Base-by-base conservation (phyloP, 2,888 invertebrate species). In the Cantharis nigra region DNA sequence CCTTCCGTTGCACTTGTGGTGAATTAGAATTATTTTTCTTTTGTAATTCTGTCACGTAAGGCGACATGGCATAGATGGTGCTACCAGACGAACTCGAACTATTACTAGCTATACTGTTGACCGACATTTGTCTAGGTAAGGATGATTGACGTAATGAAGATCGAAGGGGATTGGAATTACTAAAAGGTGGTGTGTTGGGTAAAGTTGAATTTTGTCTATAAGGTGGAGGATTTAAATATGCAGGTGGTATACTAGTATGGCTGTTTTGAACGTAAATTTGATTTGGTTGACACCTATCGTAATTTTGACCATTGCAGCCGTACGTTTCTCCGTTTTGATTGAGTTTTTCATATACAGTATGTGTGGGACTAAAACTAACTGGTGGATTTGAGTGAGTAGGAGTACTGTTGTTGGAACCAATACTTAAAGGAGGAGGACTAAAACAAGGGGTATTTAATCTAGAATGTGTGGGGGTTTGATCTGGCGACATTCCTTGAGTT, bases 1-100 rank as follows among this genome's bases (percentile, higher is more conserved):
- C 93, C 84, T 92, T 90, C 70, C 92, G 89, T 83, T 91, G 91
- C 1, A 87, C 82, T 80, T 91, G 89, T 0, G 90, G 90, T 72
- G 90, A 87, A 69, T 88, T 91, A 69, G 91, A 90, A 1, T 89
- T 89, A 80, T 91, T 91, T 69, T 91, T 91, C 7, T 89, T 89
- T 78, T 92, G 92, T 1, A 92, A 84, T 82, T 92, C 92, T 1
- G 90, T 90, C 11, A 92, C 86, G 82, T 92, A 92, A 0, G 92
- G 91, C 20, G 80, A 76, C 63, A 71, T 73, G 14, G 75, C 76
- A 69, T 85, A 85, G 7, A 84, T 84, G 69, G 83, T 85, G 62
- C 84, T 84, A 63, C 85, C 86, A 1, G 86, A 86, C 0, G 90
- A 89, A 75, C 89, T 87, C 0, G 90, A 91, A 65, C 89, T 88